Base-by-base conservation (phyloP, 2,888 invertebrate species). In the Phlogophora meticulosa region DNA sequence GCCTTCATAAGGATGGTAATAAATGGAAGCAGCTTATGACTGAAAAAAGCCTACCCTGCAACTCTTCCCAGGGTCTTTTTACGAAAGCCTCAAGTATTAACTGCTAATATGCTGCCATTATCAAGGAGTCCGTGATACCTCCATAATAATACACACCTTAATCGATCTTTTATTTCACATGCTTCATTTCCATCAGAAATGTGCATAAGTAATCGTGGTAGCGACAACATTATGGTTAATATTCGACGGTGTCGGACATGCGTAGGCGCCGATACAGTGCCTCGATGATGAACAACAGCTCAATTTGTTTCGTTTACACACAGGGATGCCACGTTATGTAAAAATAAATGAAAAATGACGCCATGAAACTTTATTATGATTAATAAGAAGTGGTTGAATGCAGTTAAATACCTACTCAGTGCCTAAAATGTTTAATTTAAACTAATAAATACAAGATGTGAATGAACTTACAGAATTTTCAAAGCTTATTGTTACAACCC, bases 241-340 rank as follows among this genome's bases (percentile, higher is more conserved):
- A 58, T 79, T 78, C 63, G 67, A 69, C 51, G 80, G 65, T 63
- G 62, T 61, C 60, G 76, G 67, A 72, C 72, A 74, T 85, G 87
- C 87, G 89, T 88, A 87, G 90, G 90, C 87, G 88, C 87, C 79
- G 72, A 72, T 67, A 65, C 61, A 59, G 59, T 55, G 55, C 38
- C 58, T 42, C 60, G 59, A 82, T 87, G 86, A 88, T 87, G 86
- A 87, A 87, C 88, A 84, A 91, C 89, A 83, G 83, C 90, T 92
- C 89, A 91, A 92, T 93, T 90, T 90, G 83, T 85, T 83, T 78
- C 85, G 68, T 85, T 81, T 76, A 73, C 72, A 64, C 64, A 46
- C 81, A 91, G 89, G 91, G 91, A 62, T 90, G 82, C 13, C 84
- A 71, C 64, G 22, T 24, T 48, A 3, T 51, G 61, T 22, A 43